Percentiles rank a stretch among this genome's conserved stretches.
These are phyloP conservation scores for Drosophila equinoxialis DNA, from an alignment of 1,140 invertebrate genomes.

Conservation along the genomic window DNA sequence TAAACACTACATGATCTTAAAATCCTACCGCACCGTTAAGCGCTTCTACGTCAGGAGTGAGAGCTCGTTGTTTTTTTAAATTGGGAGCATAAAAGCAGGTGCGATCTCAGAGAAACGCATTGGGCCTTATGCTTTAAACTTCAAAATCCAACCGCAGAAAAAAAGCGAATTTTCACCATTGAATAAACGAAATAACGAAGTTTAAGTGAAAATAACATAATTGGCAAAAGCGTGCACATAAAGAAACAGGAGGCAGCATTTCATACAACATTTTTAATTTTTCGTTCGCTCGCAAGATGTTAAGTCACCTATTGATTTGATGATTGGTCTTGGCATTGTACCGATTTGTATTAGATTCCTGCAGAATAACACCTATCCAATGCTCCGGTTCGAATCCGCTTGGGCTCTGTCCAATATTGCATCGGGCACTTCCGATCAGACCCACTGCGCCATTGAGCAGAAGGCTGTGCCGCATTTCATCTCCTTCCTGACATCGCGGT, in stretches of 20 bases:
- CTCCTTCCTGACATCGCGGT: slow-evolving; percentile 88
- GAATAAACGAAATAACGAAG: not conserved
- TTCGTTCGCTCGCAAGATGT: slow-evolving; percentile 94
- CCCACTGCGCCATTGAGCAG: no score
- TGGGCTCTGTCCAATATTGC: slow-evolving; percentile 99
- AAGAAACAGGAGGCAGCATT: not conserved
- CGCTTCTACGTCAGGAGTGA: no score
- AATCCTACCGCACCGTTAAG: no score
- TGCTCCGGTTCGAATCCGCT: no score
- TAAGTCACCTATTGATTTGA: slow-evolving; percentile 97
- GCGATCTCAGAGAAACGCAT: no score
- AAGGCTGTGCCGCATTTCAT: slow-evolving; percentile 96
- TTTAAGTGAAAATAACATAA: slow-evolving; percentile 22
- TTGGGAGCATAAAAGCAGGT: no score
- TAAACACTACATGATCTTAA: no score
- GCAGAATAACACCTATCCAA: slow-evolving; percentile 87
- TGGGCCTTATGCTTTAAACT: no score
- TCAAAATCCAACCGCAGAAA: no score
- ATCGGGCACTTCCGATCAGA: slow-evolving; percentile 95
- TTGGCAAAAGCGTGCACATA: not conserved
- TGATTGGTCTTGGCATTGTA: slow-evolving; percentile 94
- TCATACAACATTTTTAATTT: not conserved
- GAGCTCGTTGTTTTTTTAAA: no score
- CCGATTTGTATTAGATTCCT: slow-evolving; percentile 93
- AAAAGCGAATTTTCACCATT: no score